Evolutionary conservation across 2,888 invertebrate species (phyloP).

Genomic region (Drosophila paramelanica): DNA sequence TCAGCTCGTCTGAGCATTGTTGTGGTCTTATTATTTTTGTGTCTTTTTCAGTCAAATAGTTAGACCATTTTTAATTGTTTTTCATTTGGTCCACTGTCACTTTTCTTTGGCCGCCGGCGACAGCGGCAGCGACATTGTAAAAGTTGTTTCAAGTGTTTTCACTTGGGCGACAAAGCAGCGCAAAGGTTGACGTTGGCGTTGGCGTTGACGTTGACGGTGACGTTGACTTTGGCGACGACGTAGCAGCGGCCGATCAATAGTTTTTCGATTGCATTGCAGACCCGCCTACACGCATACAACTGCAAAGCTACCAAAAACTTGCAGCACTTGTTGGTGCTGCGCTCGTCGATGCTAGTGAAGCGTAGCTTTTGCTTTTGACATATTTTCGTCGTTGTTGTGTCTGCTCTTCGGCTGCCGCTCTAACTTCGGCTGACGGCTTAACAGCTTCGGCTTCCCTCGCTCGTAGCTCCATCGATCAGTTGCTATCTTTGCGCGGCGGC

Average conservation of each 20-base stretch:
- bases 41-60: constrained; percentile 38
- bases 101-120: constrained; percentile 50
- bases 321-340: constrained; percentile 36
- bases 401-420: constrained; percentile 17
- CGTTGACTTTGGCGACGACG: constrained; percentile 8
- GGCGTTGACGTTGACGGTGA: constrained; percentile 12
- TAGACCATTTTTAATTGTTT: constrained; percentile 57
- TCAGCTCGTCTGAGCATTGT: background rate
- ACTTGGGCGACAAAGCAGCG: constrained; percentile 45
- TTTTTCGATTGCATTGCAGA: constrained; percentile 38
- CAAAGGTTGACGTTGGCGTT: constrained; percentile 21
- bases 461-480: constrained; percentile 69
- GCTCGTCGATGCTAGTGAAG: constrained; percentile 38
- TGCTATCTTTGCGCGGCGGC: constrained; percentile 70
- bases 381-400: constrained; percentile 53
- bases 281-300: constrained; percentile 32
- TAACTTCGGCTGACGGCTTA: constrained; percentile 15
- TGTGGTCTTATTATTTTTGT: constrained; percentile 15
- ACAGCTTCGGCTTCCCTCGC: constrained; percentile 26
- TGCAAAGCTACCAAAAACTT: constrained; percentile 31
- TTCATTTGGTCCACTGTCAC: constrained; percentile 66
- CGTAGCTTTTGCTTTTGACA: constrained; percentile 77
- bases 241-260: constrained; percentile 19
- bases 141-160: constrained; percentile 73
- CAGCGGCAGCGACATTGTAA: constrained; percentile 52